phyloP scores from a whole-genome alignment of 2,797 vertebrate genomes.

The Gorsachius magnificus region DNA sequence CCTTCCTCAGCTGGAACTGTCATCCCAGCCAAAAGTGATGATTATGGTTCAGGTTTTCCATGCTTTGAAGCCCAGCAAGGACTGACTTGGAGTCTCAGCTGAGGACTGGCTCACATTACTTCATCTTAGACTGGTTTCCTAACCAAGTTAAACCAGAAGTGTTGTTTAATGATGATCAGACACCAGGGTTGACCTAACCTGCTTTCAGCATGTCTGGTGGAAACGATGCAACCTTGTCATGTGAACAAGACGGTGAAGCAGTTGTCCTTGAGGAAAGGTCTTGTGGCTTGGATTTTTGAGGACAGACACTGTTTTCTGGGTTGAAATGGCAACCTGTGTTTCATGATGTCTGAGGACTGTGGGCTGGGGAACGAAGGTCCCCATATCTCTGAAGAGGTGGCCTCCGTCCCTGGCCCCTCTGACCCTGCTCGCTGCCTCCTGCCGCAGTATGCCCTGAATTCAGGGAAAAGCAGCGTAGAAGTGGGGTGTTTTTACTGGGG shows the following conservation, averaged over 20 bases:
- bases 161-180: background rate
- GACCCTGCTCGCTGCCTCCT: accelerated
- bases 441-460: background rate
- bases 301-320: background rate
- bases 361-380: background rate
- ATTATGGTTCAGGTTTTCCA: background rate
- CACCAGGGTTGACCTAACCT: background rate
- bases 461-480: background rate
- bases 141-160: background rate
- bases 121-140: background rate
- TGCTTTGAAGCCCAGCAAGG: background rate
- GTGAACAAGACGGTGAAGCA: background rate
- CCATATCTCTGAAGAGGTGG: background rate
- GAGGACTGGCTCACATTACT: background rate
- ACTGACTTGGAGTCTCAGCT: background rate
- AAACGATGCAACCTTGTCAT: background rate
- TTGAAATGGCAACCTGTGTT: background rate
- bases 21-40: background rate
- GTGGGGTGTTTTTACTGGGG: background rate
- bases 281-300: background rate
- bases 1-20: background rate
- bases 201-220: background rate
- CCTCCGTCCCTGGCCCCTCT: background rate
- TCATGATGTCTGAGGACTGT: background rate
- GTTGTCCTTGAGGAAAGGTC: background rate